A percentile compares a stretch with the other conserved stretches of the same genome.
phyloP scores from a whole-genome alignment of 1,140 invertebrate species.

The Whitmania pigra region DNA sequence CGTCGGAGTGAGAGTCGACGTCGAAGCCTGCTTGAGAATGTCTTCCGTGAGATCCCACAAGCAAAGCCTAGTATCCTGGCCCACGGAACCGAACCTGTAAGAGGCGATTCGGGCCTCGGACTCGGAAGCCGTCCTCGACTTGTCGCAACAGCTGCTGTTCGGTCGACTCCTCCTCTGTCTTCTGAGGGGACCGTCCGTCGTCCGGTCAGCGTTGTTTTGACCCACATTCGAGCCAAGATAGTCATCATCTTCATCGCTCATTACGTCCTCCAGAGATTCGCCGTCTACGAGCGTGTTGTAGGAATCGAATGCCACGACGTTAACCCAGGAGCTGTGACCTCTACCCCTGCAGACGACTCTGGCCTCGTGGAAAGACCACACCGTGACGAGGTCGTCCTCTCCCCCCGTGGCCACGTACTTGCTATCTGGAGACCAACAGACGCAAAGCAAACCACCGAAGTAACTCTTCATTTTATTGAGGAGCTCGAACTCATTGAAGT shows the following conservation, averaged over 20 bases:
- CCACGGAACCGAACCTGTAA: slow-evolving; percentile 86
- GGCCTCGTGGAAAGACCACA: slow-evolving; percentile 87
- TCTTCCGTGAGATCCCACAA: slow-evolving; percentile 97
- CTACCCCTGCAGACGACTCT: slow-evolving; percentile 87
- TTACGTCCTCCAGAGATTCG: slow-evolving; percentile 32
- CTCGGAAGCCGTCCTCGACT: neutral
- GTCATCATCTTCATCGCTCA: slow-evolving; percentile 36
- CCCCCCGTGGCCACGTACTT: slow-evolving; percentile 90
- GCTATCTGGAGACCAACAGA: slow-evolving; percentile 94
- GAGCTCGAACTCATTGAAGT: slow-evolving; percentile 92
- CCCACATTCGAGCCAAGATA: neutral
- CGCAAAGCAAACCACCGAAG: slow-evolving; percentile 84
- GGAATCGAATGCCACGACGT: slow-evolving; percentile 86
- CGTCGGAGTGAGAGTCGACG: slow-evolving; percentile 82
- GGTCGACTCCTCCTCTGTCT: neutral
- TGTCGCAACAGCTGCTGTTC: neutral
- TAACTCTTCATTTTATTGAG: slow-evolving; percentile 70
- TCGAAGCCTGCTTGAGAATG: slow-evolving; percentile 60
- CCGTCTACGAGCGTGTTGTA: slow-evolving; percentile 55
- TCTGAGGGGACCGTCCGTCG: neutral
- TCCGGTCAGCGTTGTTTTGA: neutral
- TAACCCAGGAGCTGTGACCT: slow-evolving; percentile 83
- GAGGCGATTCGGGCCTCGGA: slow-evolving; percentile 23
- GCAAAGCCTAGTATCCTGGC: slow-evolving; percentile 93
- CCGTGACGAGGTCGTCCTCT: slow-evolving; percentile 93